Evolutionary conservation across 2,113 vertebrate species (phyloP).

Genomic region (Furnarius figulus): DNA sequence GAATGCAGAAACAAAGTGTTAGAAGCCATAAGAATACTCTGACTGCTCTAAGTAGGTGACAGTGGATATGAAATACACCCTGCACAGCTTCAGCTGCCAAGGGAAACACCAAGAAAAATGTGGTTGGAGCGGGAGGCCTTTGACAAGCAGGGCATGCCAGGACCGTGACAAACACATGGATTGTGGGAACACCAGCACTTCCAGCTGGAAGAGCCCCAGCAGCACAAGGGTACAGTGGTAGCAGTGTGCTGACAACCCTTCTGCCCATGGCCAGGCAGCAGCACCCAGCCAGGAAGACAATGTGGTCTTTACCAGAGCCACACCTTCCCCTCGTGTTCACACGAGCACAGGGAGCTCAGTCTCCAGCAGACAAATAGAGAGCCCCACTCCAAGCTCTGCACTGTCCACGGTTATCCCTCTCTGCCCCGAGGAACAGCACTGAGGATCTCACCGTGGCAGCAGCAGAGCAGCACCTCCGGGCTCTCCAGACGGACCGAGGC

Average conservation of each 20-base stretch:
- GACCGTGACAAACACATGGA: neutral
- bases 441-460: slow-evolving; percentile 69
- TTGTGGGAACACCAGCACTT: neutral
- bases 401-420: neutral
- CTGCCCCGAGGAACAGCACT: too few species aligned
- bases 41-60: neutral
- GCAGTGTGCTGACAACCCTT: neutral
- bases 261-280: neutral
- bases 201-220: neutral
- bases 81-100: neutral
- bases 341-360: neutral
- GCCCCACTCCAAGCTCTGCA: neutral
- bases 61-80: neutral
- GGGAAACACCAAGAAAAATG: neutral
- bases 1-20: neutral
- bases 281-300: neutral
- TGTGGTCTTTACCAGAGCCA: neutral
- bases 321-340: fast-evolving
- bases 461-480: slow-evolving; percentile 80
- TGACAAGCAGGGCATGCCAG: neutral
- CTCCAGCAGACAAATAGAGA: neutral
- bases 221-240: neutral
- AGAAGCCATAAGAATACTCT: neutral
- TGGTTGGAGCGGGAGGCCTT: neutral
- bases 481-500: slow-evolving; percentile 63